Evolutionary conservation across 64 coral and sea anemone species (phyloP), one percentile per base, ranked within the genome.

Genomic region (Platygyra sinensis): DNA sequence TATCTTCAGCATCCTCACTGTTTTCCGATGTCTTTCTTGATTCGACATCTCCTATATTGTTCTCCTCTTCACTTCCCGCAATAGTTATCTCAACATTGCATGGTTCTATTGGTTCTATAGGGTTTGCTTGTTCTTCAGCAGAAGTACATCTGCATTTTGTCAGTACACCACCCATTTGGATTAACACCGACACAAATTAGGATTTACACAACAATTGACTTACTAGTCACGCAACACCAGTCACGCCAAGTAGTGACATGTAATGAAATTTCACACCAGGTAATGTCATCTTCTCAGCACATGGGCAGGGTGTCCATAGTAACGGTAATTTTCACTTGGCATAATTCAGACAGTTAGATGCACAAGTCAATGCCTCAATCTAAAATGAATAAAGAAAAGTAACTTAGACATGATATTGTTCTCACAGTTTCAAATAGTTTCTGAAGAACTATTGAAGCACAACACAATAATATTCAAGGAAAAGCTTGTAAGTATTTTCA

Each of bases 151-250:
- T 51, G n/a, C 81, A 85, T 85, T 85, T 85, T 17, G 63, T 42
- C 33, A 50, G 39, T 12, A 85, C 5, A 39, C 81, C 33, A 71
- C 81, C 81, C 81, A 85, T 85, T 50, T 85, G 24, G 51, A 27
- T 85, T 31, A 69, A 20, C 38, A 83, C 32, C 39, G 28, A 17
- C 30, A 24, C 36, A 17, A 67, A 5, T 64, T 51, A 69, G 65
- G 59, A 63, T 55, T 63, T 63, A 60, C 29, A 81, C 25, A 81
- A 81, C 59, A 71, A 49, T 42, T 77, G 74, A 3, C 38, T 71
- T 51, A 27, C 29, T 24, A 19, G 39, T 77, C 74, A 20, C 74
- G 2, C 74, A 67, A 67, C 28, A 65, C 54, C 60, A 64, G 17
- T 63, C 60, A 62, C 10, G 18, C 24, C 60, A 64, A n/a, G n/a